Conservation (phyloP, 92 coral and sea anemone genomes). For the Porites cylindrica region DNA sequence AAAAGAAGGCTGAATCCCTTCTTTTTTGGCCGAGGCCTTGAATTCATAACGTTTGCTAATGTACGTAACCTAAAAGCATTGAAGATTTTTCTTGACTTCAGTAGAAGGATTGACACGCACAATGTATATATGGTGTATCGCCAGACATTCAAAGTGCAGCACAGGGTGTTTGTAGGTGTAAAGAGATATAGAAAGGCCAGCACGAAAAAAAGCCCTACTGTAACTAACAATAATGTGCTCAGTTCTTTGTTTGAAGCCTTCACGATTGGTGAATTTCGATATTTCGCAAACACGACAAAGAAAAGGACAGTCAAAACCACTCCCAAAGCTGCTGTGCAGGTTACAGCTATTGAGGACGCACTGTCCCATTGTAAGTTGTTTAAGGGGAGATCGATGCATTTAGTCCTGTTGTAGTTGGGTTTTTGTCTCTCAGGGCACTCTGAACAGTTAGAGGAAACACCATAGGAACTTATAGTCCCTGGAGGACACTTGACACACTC, state of each 20-base stretch:
- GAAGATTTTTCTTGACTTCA: constrained; percentile 61
- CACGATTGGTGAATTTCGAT: constrained; percentile 72
- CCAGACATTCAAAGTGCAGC: constrained; percentile 59
- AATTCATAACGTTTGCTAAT: background rate
- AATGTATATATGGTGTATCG: constrained; percentile 70
- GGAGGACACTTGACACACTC: constrained; percentile 63
- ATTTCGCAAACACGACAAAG: constrained; percentile 49
- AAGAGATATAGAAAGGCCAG: constrained; percentile 67
- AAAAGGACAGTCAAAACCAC: constrained; percentile 38
- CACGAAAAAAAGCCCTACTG: constrained; percentile 57
- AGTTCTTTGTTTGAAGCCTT: constrained; percentile 86
- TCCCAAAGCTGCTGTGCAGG: constrained; percentile 47
- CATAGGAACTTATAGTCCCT: constrained; percentile 56
- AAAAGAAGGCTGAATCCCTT: constrained; percentile 6
- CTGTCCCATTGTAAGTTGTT: constrained; percentile 60
- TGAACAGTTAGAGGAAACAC: constrained; percentile 69
- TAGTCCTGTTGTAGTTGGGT: constrained; percentile 47
- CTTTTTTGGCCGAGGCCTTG: constrained; percentile 6
- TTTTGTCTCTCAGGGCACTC: constrained; percentile 68
- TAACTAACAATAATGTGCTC: constrained; percentile 58
- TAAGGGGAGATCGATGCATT: constrained; percentile 63
- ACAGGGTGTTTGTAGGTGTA: constrained; percentile 63
- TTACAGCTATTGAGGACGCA: constrained; percentile 27
- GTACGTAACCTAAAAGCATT: background rate
- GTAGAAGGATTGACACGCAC: constrained; percentile 66